Conservation (phyloP, 1,140 invertebrate species). For the Scaptodrosophila lebanonensis region DNA sequence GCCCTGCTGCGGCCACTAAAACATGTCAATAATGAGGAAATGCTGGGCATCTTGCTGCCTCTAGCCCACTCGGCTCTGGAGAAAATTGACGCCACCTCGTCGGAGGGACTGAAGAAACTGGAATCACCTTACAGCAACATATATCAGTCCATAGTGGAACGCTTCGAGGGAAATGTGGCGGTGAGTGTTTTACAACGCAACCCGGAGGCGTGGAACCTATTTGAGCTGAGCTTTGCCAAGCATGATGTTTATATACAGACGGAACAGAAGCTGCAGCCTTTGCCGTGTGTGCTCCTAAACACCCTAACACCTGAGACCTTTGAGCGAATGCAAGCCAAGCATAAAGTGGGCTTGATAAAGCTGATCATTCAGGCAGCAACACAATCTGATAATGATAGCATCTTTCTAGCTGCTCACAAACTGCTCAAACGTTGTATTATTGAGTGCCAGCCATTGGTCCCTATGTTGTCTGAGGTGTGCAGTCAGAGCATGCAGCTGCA, state of each 20-base stretch:
- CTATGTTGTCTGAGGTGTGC: slow-evolving; percentile 78
- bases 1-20: slow-evolving; percentile 77
- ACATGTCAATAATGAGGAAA: slow-evolving; percentile 78
- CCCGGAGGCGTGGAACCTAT: slow-evolving; percentile 52
- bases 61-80: slow-evolving; percentile 45
- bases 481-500: slow-evolving; percentile 15
- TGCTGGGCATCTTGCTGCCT: slow-evolving; percentile 76
- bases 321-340: slow-evolving; percentile 76
- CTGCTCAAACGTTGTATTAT: slow-evolving; percentile 84
- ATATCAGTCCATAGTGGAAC: slow-evolving; percentile 46
- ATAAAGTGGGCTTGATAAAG: slow-evolving; percentile 75
- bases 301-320: slow-evolving; percentile 80
- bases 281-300: slow-evolving; percentile 58
- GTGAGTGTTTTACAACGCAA: slow-evolving; percentile 28
- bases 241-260: slow-evolving; percentile 44
- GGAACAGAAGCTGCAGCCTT: slow-evolving; percentile 49
- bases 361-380: slow-evolving; percentile 78
- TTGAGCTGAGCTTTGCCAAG: slow-evolving; percentile 42
- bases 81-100: slow-evolving; percentile 1
- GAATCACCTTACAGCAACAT: slow-evolving; percentile 51
- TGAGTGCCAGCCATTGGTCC: slow-evolving; percentile 81
- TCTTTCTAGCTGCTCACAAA: slow-evolving; percentile 81
- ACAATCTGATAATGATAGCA: slow-evolving; percentile 79
- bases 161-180: slow-evolving; percentile 44
- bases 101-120: slow-evolving; percentile 31